Base-by-base conservation (phyloP, 1,140 invertebrate genomes). In the Belonocnema kinseyi region DNA sequence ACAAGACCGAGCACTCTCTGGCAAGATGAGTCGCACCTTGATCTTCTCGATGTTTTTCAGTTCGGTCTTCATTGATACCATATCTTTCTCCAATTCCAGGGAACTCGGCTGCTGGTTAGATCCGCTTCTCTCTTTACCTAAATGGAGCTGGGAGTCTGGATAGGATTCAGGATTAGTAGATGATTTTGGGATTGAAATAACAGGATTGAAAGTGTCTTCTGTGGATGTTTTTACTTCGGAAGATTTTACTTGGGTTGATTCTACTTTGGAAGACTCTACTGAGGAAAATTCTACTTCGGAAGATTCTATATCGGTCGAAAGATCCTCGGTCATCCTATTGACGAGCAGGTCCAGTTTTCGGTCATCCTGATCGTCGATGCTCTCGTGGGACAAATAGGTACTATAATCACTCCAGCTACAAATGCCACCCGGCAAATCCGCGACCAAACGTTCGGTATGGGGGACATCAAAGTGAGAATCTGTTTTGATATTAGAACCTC, bases 341-440 rank as follows among this genome's bases (percentile, higher is more conserved):
- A 84, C 83, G 10, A 85, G 75, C 70, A 77, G 74, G 14, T 85
- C 76, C 10, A 81, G 52, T 33, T 71, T 74, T 16, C 70, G 58
- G 78, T 82, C 78, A 79, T 79, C 56, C 79, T 80, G 85, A 83
- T 83, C 75, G 52, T 77, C 77, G 74, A 83, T 76, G 40, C 33
- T 75, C 73, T 82, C 93, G 76, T 90, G 81, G 82, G 93, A 93
- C 82, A 97, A 90, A 87, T 96, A 96, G 71, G 96, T 97, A 89
- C 95, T 97, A 87, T 96, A 93, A 88, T 96, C 96, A 87, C 93
- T 94, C 96, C 96, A 97, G 84, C 95, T 95, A 90, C 95, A 95
- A 80, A 96, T 93, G 72, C 95, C 95, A 77, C 95, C 94, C 7
- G 96, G 95, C 70, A 96, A 91, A 90, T 96, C 94, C 79, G 95